These are phyloP conservation scores for Eubasilissa regina DNA, from an alignment of 1,140 invertebrate species.

Conservation along the genomic window DNA sequence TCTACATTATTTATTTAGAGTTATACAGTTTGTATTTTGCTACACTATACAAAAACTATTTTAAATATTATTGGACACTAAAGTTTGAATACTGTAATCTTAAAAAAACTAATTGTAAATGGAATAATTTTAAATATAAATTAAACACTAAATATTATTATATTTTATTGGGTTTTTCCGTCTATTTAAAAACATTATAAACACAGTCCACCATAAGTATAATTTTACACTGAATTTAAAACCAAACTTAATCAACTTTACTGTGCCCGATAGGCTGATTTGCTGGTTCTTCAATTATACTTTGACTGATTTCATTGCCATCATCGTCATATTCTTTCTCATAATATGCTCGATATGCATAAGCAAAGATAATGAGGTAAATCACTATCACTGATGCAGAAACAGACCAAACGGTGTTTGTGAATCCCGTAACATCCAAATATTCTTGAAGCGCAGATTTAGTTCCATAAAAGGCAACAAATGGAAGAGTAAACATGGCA, in stretches of 20 bases:
- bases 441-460: slow-evolving; percentile 76
- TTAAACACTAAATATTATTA: too few relatives aligned
- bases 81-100: too few relatives aligned
- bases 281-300: slow-evolving; percentile 61
- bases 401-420: slow-evolving; percentile 82
- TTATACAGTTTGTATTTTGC: too few relatives aligned
- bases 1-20: too few relatives aligned
- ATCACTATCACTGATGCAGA: slow-evolving; percentile 82
- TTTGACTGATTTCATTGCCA: slow-evolving; percentile 72
- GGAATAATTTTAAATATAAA: too few relatives aligned
- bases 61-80: too few relatives aligned
- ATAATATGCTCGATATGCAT: slow-evolving; percentile 84
- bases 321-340: slow-evolving; percentile 78
- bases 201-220: too few relatives aligned
- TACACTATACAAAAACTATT: too few relatives aligned
- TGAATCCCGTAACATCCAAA: slow-evolving; percentile 75
- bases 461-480: slow-evolving; percentile 81
- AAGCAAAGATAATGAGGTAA: slow-evolving; percentile 83
- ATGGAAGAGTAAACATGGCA: slow-evolving; percentile 88
- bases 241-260: slow-evolving; percentile 31
- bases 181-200: too few relatives aligned
- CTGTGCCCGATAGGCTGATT: background rate
- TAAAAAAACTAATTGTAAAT: too few relatives aligned
- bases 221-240: too few relatives aligned
- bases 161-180: too few relatives aligned